phyloP scores from a whole-genome alignment of 1,140 invertebrate genomes.

The Chironomus striatipennis region DNA sequence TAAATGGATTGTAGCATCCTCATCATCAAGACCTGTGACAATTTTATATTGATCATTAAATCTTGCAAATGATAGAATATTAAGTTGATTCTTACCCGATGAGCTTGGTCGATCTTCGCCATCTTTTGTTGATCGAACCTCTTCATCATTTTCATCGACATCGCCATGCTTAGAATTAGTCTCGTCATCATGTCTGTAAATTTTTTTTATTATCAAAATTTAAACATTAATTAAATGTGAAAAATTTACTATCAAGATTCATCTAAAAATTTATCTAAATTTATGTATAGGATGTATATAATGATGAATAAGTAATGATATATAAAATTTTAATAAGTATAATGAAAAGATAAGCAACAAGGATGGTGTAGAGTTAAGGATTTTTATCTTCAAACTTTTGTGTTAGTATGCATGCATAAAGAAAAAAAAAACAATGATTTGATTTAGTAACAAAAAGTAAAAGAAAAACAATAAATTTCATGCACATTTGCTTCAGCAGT shows the following conservation, averaged over 20 bases:
- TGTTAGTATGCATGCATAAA: not conserved
- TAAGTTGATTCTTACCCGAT: conserved; percentile 33
- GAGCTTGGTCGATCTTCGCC: conserved; percentile 39
- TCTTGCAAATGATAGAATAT: conserved; percentile 26
- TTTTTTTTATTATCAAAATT: not conserved
- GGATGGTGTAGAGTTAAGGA: no score
- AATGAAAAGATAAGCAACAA: not conserved
- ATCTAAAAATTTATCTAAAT: no score
- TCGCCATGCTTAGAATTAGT: conserved; percentile 40
- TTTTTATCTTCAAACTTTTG: not conserved
- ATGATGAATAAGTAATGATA: not conserved
- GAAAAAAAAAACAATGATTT: no score
- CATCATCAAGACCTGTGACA: conserved; percentile 22
- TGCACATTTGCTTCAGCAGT: no score
- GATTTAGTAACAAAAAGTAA: no score
- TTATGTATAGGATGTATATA: no score
- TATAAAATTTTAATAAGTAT: no score
- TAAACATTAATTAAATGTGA: not conserved
- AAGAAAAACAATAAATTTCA: no score
- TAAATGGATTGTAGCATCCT: conserved; percentile 31
- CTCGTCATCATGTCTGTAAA: conserved; percentile 37
- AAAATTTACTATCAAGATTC: no score
- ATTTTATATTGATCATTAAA: not conserved
- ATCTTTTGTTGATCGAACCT: conserved; percentile 27
- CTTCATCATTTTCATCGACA: conserved; percentile 39